Percentiles rank a stretch among this genome's conserved stretches.
These are phyloP conservation scores for Thryonomys swinderianus DNA, from an alignment of 2,113 vertebrate species.

Conservation along the genomic window DNA sequence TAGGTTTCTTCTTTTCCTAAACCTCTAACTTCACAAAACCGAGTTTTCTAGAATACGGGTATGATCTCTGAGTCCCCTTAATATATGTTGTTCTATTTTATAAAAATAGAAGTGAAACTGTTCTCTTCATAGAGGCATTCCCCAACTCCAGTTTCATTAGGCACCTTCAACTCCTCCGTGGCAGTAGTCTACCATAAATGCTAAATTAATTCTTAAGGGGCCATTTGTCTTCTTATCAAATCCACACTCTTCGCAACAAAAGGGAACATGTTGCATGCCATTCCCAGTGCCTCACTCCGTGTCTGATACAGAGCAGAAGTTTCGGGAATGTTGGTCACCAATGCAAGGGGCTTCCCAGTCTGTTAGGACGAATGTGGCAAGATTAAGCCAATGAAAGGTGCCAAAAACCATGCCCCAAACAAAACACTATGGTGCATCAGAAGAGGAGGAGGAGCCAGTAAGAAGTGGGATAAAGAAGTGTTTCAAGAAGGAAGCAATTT, in stretches of 20 bases:
- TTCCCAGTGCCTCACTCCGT: neutral
- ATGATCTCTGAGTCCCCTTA: neutral
- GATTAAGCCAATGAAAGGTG: neutral
- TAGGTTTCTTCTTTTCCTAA: neutral
- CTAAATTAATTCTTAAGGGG: neutral
- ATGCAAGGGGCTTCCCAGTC: neutral
- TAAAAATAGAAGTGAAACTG: neutral
- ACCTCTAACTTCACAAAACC: rapidly evolving
- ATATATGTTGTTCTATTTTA: neutral
- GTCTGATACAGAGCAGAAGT: neutral
- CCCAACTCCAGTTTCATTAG: neutral
- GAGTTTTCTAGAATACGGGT: neutral
- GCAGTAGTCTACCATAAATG: neutral
- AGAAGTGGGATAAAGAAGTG: neutral
- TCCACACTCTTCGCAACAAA: neutral
- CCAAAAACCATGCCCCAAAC: neutral
- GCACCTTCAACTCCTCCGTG: neutral
- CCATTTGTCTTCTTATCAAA: neutral
- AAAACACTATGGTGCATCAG: neutral
- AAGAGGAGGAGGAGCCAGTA: neutral
- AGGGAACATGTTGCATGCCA: neutral
- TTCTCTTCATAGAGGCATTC: neutral
- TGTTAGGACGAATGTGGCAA: neutral
- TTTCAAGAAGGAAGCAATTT: neutral
- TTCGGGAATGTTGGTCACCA: neutral